These are phyloP conservation scores for Pseudonaja textilis DNA, from an alignment of 2,113 vertebrate species.

Conservation along the genomic window DNA sequence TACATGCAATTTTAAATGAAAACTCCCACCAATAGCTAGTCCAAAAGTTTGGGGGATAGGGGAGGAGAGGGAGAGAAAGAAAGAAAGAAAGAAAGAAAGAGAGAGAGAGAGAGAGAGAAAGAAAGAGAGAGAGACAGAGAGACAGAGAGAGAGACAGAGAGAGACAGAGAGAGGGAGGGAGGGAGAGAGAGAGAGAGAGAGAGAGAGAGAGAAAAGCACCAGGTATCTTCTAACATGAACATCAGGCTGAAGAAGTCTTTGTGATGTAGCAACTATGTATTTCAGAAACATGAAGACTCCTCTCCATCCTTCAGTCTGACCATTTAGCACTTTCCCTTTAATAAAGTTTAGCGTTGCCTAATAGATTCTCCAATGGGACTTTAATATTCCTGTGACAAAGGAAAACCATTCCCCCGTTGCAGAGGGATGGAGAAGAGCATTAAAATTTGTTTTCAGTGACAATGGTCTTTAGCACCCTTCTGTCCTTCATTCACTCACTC, in stretches of 20 bases:
- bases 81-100: too few species aligned
- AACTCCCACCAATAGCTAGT: background rate
- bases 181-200: too few species aligned
- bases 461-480: background rate
- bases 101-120: too few species aligned
- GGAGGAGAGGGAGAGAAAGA: background rate
- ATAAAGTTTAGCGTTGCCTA: constrained; percentile 46
- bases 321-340: constrained; percentile 48
- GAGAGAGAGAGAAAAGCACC: background rate
- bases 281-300: background rate
- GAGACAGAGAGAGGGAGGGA: too few species aligned
- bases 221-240: background rate
- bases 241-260: background rate
- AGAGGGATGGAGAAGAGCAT: constrained; percentile 43
- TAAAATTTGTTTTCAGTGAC: constrained; percentile 39
- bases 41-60: background rate
- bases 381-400: constrained; percentile 59
- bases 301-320: constrained; percentile 51
- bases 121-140: rapidly evolving
- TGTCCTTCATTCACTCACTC: constrained; percentile 37
- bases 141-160: too few species aligned
- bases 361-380: constrained; percentile 35
- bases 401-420: constrained; percentile 48
- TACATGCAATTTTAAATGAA: background rate
- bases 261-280: background rate